Base-by-base conservation (phyloP, 1,140 invertebrate species). In the Amyelois transitella region DNA sequence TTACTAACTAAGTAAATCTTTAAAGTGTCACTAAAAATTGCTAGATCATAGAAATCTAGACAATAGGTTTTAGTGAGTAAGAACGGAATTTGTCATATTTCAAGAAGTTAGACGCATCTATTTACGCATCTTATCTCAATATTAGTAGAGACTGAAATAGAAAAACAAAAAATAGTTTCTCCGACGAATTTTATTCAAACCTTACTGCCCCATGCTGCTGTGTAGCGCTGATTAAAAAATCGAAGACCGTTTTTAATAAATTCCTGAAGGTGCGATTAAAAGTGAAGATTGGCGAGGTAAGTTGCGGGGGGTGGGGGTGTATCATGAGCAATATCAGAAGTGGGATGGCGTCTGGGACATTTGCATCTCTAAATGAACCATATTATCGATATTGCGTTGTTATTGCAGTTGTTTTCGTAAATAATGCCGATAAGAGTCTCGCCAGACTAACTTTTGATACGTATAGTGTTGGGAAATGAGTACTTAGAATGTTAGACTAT, bases 301-400 rank as follows among this genome's bases (percentile, higher is more conserved):
- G 53, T 19, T 22, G 52, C 25, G 60, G 61, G 60, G 54, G 55
- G 56, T 51, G 63, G 53, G 57, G 32, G 19, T 12, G 32, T 49
- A 55, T 55, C 53, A 48, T 55, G 67, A 53, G 75, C 70, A 81
- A 81, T 81, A 83, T 80, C 69, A 72, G 52, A 58, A 70, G 64
- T 75, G 69, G 64, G 66, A 62, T 69, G 66, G 54, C 67, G 62
- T 59, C 68, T 63, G 70, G 32, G 70, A 81, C 74, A 79, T 82
- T 85, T 81, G 77, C 79, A 80, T 83, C 72, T 71, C 69, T 66
- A 74, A 80, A 81, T 79, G 73, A 83, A 79, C 70, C 74, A 74
- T 74, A 68, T 76, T 79, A 78, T 75, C 75, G 64, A 74, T 79
- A 67, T 72, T 75, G 67, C 65, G 64, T 38, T 2, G 32, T 38